phyloP scores from a whole-genome alignment of 2,113 vertebrate genomes.

The Circaetus gallicus region DNA sequence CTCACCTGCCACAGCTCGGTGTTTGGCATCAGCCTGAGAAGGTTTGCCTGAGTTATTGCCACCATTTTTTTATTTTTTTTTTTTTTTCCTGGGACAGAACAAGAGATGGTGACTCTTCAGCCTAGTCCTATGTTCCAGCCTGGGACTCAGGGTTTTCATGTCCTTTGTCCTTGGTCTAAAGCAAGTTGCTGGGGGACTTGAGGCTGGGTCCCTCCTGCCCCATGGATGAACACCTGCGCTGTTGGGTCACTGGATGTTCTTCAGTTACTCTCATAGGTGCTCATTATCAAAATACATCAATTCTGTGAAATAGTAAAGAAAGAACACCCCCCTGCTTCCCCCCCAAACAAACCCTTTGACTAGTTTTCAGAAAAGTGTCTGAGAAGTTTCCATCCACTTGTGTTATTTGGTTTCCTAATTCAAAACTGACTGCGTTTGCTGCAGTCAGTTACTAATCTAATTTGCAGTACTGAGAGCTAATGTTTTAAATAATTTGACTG shows the following conservation, averaged over 20 bases:
- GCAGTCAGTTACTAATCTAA: neutral
- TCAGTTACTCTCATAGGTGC: neutral
- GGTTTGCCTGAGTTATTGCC: neutral
- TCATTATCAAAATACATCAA: neutral
- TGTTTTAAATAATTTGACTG: neutral
- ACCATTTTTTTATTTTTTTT: too few relatives aligned
- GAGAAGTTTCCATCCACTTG: neutral
- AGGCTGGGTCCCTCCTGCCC: neutral
- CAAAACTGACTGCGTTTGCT: neutral
- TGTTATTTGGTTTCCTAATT: neutral
- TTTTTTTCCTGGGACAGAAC: neutral
- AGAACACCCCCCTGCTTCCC: neutral
- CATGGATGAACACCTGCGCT: fast-evolving
- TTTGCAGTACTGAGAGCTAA: neutral
- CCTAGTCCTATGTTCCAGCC: neutral
- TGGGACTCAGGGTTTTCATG: neutral
- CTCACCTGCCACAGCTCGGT: neutral
- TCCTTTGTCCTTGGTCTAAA: neutral
- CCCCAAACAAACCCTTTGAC: neutral
- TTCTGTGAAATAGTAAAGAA: neutral
- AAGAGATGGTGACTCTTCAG: neutral
- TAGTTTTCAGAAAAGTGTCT: neutral
- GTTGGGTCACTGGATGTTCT: neutral
- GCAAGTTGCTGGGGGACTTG: neutral
- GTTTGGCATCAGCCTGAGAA: neutral